These are phyloP conservation scores for Lamprotornis superbus DNA, from an alignment of 2,113 vertebrate species.

Conservation along the genomic window DNA sequence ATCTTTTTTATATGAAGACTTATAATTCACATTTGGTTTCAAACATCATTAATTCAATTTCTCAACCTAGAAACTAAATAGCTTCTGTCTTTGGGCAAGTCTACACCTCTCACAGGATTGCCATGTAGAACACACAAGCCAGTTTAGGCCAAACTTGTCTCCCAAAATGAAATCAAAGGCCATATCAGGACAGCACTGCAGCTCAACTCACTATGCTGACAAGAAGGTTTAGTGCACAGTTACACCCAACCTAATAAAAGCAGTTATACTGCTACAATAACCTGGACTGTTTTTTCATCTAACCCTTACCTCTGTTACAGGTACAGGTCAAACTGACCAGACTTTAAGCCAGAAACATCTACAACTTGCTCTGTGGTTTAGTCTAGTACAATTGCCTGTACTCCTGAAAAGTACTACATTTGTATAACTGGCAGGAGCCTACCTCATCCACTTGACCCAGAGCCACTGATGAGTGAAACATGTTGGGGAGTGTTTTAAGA, in stretches of 20 bases:
- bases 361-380: background rate
- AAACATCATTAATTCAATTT: constrained; percentile 47
- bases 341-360: background rate
- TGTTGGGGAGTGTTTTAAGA: fast-evolving
- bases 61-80: constrained; percentile 21
- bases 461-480: background rate
- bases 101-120: background rate
- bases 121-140: background rate
- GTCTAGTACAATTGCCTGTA: background rate
- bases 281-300: background rate
- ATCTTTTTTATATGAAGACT: background rate
- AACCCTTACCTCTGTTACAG: background rate
- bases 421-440: background rate
- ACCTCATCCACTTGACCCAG: background rate
- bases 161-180: background rate
- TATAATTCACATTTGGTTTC: background rate
- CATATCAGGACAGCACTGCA: background rate
- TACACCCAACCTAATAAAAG: background rate
- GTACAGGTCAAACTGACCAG: background rate
- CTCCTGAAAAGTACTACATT: background rate
- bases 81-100: constrained; percentile 23
- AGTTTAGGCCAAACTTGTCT: background rate
- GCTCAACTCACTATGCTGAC: background rate
- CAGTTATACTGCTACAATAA: background rate
- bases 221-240: background rate